phyloP scores from a whole-genome alignment of 2,888 invertebrate genomes.

The Lobophora halterata region DNA sequence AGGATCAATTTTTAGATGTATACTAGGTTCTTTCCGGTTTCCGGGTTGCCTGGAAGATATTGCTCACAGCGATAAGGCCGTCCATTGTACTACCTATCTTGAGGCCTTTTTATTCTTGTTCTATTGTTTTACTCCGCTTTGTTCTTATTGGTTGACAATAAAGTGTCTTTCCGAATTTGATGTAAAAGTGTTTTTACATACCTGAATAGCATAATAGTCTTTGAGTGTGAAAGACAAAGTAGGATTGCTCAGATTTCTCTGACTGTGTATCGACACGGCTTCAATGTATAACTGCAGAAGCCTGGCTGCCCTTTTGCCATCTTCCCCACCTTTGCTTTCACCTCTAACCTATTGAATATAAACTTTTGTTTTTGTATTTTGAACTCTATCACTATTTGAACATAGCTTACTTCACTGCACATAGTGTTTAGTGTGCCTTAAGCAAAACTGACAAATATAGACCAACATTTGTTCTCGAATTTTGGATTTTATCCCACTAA shows the following conservation, averaged over 20 bases:
- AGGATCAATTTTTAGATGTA: too few species aligned
- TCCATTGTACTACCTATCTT: too few species aligned
- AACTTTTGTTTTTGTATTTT: neutral
- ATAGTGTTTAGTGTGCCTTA: too few species aligned
- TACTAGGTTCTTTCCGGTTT: too few species aligned
- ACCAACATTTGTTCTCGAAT: too few species aligned
- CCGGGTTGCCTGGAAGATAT: too few species aligned
- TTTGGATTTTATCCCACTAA: slow-evolving; percentile 4
- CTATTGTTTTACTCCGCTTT: too few species aligned
- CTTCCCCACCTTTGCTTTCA: slow-evolving; percentile 78
- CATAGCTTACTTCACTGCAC: too few species aligned
- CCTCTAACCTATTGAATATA: slow-evolving; percentile 75
- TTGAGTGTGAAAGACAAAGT: slow-evolving; percentile 83
- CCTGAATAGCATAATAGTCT: slow-evolving; percentile 89
- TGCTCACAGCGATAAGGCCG: too few species aligned
- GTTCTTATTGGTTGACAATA: neutral
- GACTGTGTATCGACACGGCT: slow-evolving; percentile 88
- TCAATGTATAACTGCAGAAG: slow-evolving; percentile 89
- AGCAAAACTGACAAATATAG: too few species aligned
- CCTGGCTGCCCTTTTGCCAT: slow-evolving; percentile 79
- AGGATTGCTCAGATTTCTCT: slow-evolving; percentile 83
- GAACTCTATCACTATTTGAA: neutral
- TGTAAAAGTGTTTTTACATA: slow-evolving; percentile 39
- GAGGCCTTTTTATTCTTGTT: too few species aligned
- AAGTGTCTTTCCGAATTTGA: neutral